Percentiles rank a stretch among this genome's conserved stretches.
These are phyloP conservation scores for Trachymyrmex septentrionalis DNA, from an alignment of 1,140 invertebrate genomes.

Conservation along the genomic window DNA sequence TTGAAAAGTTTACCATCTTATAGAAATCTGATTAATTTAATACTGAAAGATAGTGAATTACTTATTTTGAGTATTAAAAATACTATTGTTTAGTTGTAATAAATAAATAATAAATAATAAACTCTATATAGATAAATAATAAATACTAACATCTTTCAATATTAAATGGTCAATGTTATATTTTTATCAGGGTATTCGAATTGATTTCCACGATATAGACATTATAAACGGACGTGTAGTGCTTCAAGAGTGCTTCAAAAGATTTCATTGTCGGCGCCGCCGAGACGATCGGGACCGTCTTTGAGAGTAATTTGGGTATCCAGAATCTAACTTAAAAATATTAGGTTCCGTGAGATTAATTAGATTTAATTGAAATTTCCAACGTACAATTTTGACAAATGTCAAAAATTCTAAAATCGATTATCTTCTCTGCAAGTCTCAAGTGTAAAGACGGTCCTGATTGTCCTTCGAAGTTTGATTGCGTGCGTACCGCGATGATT, in stretches of 20 bases:
- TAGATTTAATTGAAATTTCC: neutral
- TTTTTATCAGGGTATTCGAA: too few relatives aligned
- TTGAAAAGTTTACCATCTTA: neutral
- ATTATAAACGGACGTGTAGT: neutral
- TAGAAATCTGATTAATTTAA: too few relatives aligned
- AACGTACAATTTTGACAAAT: neutral
- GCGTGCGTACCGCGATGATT: conserved; percentile 16
- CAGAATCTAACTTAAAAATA: neutral
- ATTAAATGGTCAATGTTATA: too few relatives aligned
- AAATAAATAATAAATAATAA: too few relatives aligned
- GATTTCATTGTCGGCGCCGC: neutral
- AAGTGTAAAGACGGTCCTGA: neutral
- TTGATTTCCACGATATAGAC: conserved; percentile 19
- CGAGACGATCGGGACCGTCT: neutral
- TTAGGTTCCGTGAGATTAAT: neutral
- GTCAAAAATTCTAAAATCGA: neutral
- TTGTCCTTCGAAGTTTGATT: conserved; percentile 34
- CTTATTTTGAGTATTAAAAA: too few relatives aligned
- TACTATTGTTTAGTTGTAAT: too few relatives aligned
- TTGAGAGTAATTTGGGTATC: neutral
- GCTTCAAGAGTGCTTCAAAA: too few relatives aligned
- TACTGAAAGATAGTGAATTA: too few relatives aligned
- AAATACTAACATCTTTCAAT: too few relatives aligned
- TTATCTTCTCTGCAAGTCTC: conserved; percentile 1
- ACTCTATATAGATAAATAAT: too few relatives aligned